phyloP scores from a whole-genome alignment of 2,113 vertebrate species.

The Turdus rufiventris region DNA sequence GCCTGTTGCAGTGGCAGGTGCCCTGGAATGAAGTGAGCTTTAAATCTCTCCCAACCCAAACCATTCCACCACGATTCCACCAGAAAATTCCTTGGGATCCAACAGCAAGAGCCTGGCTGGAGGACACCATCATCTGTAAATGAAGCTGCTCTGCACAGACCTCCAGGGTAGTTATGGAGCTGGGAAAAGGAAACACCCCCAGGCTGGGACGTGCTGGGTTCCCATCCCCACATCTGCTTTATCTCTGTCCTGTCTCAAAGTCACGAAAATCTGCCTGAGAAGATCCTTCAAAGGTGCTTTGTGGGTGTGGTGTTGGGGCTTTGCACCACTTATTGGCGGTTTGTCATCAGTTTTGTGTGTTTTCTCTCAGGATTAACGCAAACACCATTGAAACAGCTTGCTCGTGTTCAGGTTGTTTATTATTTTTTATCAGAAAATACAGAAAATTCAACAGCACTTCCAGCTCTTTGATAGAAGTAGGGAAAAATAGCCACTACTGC shows the following conservation, averaged over 20 bases:
- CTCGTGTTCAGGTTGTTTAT: too few species aligned
- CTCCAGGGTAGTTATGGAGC: accelerated
- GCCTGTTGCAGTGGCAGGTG: background rate
- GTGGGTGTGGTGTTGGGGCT: too few species aligned
- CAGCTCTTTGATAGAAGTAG: too few species aligned
- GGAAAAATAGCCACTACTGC: too few species aligned
- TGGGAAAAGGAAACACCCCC: background rate
- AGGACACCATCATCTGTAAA: background rate
- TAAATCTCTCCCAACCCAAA: background rate
- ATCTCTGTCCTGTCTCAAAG: background rate
- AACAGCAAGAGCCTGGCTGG: background rate
- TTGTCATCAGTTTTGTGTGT: too few species aligned
- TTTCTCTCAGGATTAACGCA: too few species aligned
- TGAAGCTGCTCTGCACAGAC: background rate
- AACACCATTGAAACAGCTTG: too few species aligned
- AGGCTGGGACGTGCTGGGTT: background rate
- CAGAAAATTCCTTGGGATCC: background rate
- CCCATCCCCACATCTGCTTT: background rate
- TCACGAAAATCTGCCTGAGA: background rate
- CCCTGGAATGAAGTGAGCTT: background rate
- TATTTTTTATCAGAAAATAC: too few species aligned
- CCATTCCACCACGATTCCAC: background rate
- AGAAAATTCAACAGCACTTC: too few species aligned
- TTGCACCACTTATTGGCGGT: too few species aligned
- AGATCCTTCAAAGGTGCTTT: slow-evolving; percentile 16